phyloP scores from a whole-genome alignment of 2,888 invertebrate species.

The Agrilus mali region DNA sequence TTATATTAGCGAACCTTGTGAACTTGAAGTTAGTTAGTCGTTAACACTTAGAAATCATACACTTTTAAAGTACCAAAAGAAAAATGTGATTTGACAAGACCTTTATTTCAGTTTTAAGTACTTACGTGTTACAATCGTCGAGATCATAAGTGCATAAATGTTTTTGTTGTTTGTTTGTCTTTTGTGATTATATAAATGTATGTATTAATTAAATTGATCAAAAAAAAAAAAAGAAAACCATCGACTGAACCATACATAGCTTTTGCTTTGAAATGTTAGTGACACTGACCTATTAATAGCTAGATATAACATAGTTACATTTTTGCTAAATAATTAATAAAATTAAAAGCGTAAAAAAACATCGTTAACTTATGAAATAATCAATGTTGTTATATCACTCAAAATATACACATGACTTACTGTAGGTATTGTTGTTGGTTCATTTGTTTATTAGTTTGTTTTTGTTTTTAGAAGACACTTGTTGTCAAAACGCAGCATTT shows the following conservation, averaged over 20 bases:
- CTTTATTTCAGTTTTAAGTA: neutral
- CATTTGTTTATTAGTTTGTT: slow-evolving; percentile 24
- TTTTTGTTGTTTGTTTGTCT: too few species aligned
- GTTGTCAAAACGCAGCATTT: slow-evolving; percentile 13
- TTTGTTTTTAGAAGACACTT: slow-evolving; percentile 20
- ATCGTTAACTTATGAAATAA: slow-evolving; percentile 46
- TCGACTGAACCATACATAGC: too few species aligned
- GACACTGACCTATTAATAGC: too few species aligned
- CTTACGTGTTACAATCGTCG: neutral
- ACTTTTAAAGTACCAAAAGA: slow-evolving; percentile 7
- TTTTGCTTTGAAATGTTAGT: too few species aligned
- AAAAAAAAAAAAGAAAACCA: slow-evolving; percentile 3
- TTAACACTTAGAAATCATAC: slow-evolving; percentile 1
- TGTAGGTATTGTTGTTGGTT: slow-evolving; percentile 36
- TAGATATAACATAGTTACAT: slow-evolving; percentile 20
- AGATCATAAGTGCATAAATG: neutral
- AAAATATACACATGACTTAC: slow-evolving; percentile 28
- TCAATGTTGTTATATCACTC: slow-evolving; percentile 54
- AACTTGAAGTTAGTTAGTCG: slow-evolving; percentile 7
- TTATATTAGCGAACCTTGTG: too few species aligned
- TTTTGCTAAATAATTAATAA: slow-evolving; percentile 20
- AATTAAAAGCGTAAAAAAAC: slow-evolving; percentile 28
- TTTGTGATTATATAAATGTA: too few species aligned
- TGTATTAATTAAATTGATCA: neutral
- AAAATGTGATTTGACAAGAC: slow-evolving; percentile 2